A percentile compares a stretch with the other conserved stretches of the same genome.
These are phyloP conservation scores for Esox niger DNA, from an alignment of 2,113 vertebrate genomes.

Conservation along the genomic window DNA sequence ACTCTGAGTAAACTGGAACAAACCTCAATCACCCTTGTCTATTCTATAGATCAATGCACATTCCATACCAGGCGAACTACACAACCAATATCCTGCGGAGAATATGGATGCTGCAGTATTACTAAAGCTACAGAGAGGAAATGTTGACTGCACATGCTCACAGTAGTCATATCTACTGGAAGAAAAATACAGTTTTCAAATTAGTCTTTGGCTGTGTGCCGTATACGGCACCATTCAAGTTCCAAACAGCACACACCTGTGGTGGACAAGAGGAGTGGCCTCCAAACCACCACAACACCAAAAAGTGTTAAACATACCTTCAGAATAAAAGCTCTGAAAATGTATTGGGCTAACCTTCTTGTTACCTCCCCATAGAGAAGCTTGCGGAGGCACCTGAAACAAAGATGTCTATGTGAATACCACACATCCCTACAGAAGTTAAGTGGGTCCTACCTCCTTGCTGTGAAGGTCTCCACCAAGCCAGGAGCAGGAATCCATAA, in stretches of 20 bases:
- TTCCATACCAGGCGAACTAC: neutral
- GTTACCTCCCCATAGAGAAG: neutral
- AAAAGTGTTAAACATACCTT: too few relatives aligned
- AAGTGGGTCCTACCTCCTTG: conserved; percentile 84
- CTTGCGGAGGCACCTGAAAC: conserved; percentile 27
- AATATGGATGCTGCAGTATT: conserved; percentile 6
- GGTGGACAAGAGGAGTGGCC: too few relatives aligned
- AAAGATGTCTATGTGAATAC: conserved; percentile 32
- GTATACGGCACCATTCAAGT: too few relatives aligned
- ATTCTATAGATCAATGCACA: neutral
- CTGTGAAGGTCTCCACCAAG: conserved; percentile 79
- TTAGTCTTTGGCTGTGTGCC: too few relatives aligned
- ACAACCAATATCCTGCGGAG: too few relatives aligned
- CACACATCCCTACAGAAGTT: neutral
- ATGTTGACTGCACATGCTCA: neutral
- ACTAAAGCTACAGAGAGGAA: conserved; percentile 8
- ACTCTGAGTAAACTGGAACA: neutral
- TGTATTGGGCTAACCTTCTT: too few relatives aligned
- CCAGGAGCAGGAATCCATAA: conserved; percentile 79
- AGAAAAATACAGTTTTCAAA: too few relatives aligned
- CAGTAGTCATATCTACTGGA: too few relatives aligned
- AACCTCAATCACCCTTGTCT: neutral
- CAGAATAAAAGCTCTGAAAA: too few relatives aligned
- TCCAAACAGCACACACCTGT: too few relatives aligned
- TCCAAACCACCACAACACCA: too few relatives aligned